phyloP scores from a whole-genome alignment of 2,113 vertebrate species.

The Cyanoramphus novaezelandiae region DNA sequence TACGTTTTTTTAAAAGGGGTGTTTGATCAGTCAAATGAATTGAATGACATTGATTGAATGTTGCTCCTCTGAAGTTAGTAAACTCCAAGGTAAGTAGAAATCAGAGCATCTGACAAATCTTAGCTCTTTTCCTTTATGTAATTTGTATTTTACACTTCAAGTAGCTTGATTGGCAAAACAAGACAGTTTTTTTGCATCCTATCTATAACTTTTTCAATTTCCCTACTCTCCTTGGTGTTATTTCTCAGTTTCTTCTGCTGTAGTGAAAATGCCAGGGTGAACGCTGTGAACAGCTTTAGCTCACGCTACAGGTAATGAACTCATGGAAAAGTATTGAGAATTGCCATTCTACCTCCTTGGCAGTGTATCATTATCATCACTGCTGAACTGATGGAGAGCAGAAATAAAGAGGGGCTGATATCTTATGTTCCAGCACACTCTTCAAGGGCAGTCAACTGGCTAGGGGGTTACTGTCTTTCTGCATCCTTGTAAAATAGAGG shows the following conservation, averaged over 20 bases:
- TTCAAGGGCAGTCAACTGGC: not conserved
- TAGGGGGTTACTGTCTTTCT: not conserved
- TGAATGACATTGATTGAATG: not conserved
- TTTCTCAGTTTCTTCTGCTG: not conserved
- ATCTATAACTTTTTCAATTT: not conserved
- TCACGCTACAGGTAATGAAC: not conserved
- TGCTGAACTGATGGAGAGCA: not conserved
- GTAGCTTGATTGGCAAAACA: not conserved
- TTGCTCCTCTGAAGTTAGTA: not conserved
- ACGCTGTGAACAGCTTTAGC: not conserved
- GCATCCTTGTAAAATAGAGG: not conserved
- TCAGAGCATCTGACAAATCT: not conserved
- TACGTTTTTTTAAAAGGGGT: not conserved
- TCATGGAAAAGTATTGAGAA: not conserved
- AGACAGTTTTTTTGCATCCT: not conserved
- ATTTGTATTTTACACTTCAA: not conserved
- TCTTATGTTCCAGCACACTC: not conserved
- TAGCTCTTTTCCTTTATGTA: not conserved
- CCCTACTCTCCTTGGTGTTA: not conserved
- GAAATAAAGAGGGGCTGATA: not conserved
- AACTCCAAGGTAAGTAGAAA: not conserved
- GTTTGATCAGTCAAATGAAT: not conserved
- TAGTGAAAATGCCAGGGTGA: not conserved
- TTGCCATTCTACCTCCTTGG: not conserved
- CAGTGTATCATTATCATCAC: not conserved